These are phyloP conservation scores for Tenthredo notha DNA, from an alignment of 2,888 invertebrate genomes.

Conservation along the genomic window DNA sequence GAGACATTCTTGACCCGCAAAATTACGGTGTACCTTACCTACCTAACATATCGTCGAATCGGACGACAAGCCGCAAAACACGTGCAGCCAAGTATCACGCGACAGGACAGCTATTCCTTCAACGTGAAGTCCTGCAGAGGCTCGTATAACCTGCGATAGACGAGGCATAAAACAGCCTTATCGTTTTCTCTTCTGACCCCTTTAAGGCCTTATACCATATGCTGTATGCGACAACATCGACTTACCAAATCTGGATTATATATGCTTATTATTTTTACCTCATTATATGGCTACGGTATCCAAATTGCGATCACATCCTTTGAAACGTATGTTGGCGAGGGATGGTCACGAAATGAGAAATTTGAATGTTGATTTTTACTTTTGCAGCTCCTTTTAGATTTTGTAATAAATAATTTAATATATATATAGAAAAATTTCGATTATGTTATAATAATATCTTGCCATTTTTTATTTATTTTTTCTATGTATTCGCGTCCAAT, in stretches of 20 bases:
- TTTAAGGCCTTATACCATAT: constrained; percentile 33
- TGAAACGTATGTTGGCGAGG: not conserved
- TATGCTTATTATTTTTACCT: not conserved
- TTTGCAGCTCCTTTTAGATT: not conserved
- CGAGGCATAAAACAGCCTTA: constrained; percentile 40
- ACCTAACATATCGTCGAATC: not conserved
- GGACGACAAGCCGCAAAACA: constrained; percentile 33
- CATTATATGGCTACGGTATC: not conserved
- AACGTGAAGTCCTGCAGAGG: constrained; percentile 19
- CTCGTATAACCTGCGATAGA: constrained; percentile 37
- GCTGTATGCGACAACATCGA: constrained; percentile 21
- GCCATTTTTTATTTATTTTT: not conserved
- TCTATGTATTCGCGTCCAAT: not conserved
- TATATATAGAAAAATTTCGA: not conserved
- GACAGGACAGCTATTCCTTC: constrained; percentile 44
- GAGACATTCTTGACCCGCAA: constrained; percentile 27
- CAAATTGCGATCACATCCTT: not conserved
- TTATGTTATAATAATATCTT: not conserved
- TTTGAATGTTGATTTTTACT: not conserved
- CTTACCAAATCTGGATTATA: not conserved
- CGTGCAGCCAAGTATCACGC: constrained; percentile 42
- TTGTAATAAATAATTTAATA: not conserved
- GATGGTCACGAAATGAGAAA: not conserved
- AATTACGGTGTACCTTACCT: not conserved
- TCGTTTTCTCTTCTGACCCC: constrained; percentile 32